Evolutionary conservation across 1,140 invertebrate species (phyloP), one percentile per base, ranked within the genome.

Genomic region (Vanessa tameamea): DNA sequence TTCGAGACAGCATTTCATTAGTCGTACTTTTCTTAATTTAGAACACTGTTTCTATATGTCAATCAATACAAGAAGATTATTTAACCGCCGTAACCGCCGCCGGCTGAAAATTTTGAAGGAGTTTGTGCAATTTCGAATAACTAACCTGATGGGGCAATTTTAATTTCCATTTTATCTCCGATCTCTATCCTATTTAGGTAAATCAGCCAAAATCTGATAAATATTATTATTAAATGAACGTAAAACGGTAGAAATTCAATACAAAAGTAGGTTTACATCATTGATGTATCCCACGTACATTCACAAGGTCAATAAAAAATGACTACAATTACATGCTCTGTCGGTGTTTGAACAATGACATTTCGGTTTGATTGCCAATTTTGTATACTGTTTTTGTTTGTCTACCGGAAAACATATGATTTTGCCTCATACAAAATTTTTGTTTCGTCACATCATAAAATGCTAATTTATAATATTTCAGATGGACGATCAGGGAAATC

Each of bases 401-500:
- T 72, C 72, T 61, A 69, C 73, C 73, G 82, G 82, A 82, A 78
- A 77, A 57, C 55, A 26, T 50, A 20, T 31, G 6, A 51, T 77
- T 79, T 78, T 48, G 57, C 57, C 50, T 63, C 23, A 47, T 37
- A 20, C 11, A 61, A 78, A 76, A 48, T 65, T 53, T 69, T 47
- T 69, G n/a, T 23, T 12, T 23, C 13, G 15, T 15, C 7, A 50
- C 48, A 2, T n/a, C 11, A n/a, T 6, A 50, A 50, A 15, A 13
- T 16, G 20, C 12, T 23, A 26, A 26, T 12, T 12, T 57, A 57
- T 23, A 2, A 37, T 50, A 57, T 84, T 85, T 47, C 74, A 92
- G 90, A 91, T 90, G 87, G 83, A 87, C 57, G 85, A 88, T 6
- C 69, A 87, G 67, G 90, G 90, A 15, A 78, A 77, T 13, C 63